Evolutionary conservation across 2,113 vertebrate species (phyloP).

Genomic region (Hippolais icterina): DNA sequence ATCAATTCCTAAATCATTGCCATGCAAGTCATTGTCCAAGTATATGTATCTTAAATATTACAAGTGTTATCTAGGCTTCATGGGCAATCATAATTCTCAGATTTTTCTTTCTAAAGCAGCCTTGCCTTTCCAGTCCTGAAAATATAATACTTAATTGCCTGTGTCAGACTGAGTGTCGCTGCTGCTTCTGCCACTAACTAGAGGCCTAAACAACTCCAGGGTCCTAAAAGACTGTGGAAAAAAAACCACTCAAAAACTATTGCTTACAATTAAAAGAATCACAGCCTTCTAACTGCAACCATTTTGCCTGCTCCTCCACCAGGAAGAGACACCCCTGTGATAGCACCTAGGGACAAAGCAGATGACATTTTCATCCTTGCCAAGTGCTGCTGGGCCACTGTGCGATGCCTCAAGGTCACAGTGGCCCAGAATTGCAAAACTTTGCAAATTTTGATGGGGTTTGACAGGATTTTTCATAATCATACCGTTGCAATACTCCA

Average conservation of each 20-base stretch:
- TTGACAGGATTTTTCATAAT: neutral
- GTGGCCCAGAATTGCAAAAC: neutral
- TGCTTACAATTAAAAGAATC: neutral
- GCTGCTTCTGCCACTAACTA: neutral
- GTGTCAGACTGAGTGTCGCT: neutral
- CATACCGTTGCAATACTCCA: neutral
- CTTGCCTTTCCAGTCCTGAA: neutral
- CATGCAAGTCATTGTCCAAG: neutral
- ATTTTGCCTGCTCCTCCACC: neutral
- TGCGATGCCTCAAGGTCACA: accelerated
- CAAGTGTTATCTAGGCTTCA: neutral
- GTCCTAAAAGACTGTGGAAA: neutral
- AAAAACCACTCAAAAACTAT: neutral
- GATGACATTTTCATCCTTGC: neutral
- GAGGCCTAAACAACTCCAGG: neutral
- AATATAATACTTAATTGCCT: neutral
- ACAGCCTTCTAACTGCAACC: neutral
- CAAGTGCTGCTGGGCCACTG: neutral
- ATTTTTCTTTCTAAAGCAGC: neutral
- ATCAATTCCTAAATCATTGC: neutral
- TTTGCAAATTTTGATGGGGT: neutral
- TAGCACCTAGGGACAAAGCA: neutral
- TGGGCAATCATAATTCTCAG: neutral
- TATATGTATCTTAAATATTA: neutral
- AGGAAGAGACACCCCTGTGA: neutral